Conservation (phyloP, 2,797 vertebrate genomes). For the Cichlasoma orientale region DNA sequence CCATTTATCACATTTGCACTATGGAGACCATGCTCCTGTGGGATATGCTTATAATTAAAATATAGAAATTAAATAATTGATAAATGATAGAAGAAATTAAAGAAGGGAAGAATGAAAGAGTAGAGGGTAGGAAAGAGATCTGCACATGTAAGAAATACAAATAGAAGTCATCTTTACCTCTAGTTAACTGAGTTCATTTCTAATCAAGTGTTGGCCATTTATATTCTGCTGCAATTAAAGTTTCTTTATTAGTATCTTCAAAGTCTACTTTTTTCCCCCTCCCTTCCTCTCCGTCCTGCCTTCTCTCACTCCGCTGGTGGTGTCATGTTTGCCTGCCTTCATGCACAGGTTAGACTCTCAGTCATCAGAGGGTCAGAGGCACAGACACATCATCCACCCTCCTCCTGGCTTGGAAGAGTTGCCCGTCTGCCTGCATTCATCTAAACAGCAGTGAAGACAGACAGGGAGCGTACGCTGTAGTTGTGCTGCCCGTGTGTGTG, state of each 20-base stretch:
- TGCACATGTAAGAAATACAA: background rate
- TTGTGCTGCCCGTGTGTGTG: conserved; percentile 1
- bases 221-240: background rate
- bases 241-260: background rate
- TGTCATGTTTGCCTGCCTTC: conserved; percentile 67
- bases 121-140: background rate
- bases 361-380: conserved; percentile 58
- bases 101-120: background rate
- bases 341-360: conserved; percentile 66
- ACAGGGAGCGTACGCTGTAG: conserved; percentile 21
- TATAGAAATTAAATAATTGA: conserved; percentile 34
- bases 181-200: background rate
- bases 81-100: conserved; percentile 1
- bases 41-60: conserved; percentile 37
- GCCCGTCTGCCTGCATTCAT: conserved; percentile 30
- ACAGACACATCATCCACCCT: conserved; percentile 31
- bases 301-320: conserved; percentile 31
- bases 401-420: conserved; percentile 24
- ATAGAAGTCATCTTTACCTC: background rate
- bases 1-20: conserved; percentile 47
- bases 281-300: background rate
- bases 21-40: background rate
- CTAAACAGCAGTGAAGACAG: conserved; percentile 41
- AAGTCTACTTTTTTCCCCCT: background rate
- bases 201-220: background rate